A percentile compares a stretch with the other conserved stretches of the same genome.
These are phyloP conservation scores for Amia ocellicauda DNA, from an alignment of 2,113 vertebrate species.

Conservation along the genomic window DNA sequence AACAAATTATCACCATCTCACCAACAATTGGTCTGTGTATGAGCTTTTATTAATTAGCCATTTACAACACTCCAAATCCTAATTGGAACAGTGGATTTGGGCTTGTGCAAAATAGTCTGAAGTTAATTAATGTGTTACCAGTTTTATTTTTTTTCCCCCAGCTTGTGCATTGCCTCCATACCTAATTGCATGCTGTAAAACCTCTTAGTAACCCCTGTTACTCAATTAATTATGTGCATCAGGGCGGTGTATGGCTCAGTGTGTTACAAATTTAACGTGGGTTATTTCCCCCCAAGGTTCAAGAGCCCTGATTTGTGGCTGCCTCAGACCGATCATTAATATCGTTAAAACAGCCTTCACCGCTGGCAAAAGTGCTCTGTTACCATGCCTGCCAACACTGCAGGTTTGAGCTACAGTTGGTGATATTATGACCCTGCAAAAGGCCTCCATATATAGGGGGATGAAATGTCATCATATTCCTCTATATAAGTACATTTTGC, in stretches of 20 bases:
- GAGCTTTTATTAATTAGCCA: neutral
- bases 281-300: too few relatives aligned
- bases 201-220: neutral
- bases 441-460: neutral
- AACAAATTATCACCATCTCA: slow-evolving; percentile 32
- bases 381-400: neutral
- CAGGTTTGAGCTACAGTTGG: neutral
- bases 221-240: too few relatives aligned
- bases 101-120: neutral
- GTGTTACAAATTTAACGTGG: too few relatives aligned
- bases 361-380: neutral
- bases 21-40: slow-evolving; percentile 9
- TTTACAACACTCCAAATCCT: neutral
- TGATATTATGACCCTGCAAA: neutral
- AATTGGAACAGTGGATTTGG: neutral
- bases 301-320: neutral
- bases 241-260: too few relatives aligned
- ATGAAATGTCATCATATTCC: too few relatives aligned
- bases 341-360: neutral
- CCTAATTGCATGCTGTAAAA: neutral
- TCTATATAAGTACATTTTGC: too few relatives aligned
- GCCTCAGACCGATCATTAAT: neutral
- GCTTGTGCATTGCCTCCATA: neutral
- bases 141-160: neutral
- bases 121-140: neutral